Conservation (phyloP, 1,140 invertebrate genomes). For the Drosophila leontia region DNA sequence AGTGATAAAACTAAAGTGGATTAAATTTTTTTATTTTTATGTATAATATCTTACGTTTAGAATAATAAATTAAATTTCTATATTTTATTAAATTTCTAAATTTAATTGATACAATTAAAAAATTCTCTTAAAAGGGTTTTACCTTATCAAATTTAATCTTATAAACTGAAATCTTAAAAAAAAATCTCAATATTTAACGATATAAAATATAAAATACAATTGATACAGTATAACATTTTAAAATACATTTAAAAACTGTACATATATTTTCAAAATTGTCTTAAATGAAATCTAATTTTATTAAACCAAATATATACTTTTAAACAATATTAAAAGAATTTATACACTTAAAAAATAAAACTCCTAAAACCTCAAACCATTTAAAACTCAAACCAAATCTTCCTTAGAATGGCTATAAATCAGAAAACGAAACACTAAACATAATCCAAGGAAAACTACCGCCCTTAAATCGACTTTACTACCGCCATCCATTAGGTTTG, state of each 20-base stretch:
- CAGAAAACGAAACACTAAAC: slow-evolving; percentile 7
- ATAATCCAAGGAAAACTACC: slow-evolving; percentile 30
- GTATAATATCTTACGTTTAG: too few relatives aligned
- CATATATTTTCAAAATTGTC: background rate
- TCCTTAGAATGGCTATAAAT: slow-evolving; percentile 14
- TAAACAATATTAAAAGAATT: background rate
- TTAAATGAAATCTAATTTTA: too few relatives aligned
- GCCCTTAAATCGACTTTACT: slow-evolving; percentile 14
- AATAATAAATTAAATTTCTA: background rate
- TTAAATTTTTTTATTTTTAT: background rate
- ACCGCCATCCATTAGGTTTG: slow-evolving; percentile 35
- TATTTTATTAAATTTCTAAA: too few relatives aligned
- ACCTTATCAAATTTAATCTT: too few relatives aligned
- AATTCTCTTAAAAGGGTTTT: too few relatives aligned
- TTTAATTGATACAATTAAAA: too few relatives aligned
- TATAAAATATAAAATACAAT: background rate
- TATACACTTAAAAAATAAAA: background rate
- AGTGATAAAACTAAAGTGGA: background rate
- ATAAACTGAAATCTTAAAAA: too few relatives aligned
- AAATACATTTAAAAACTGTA: background rate
- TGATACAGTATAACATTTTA: background rate
- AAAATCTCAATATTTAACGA: accelerated
- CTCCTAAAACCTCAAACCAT: too few relatives aligned
- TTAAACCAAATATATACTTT: too few relatives aligned
- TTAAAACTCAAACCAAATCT: background rate